Evolutionary conservation across 1,140 invertebrate genomes (phyloP), one percentile per base, ranked within the genome.

Genomic region (Eurosta solidaginis): DNA sequence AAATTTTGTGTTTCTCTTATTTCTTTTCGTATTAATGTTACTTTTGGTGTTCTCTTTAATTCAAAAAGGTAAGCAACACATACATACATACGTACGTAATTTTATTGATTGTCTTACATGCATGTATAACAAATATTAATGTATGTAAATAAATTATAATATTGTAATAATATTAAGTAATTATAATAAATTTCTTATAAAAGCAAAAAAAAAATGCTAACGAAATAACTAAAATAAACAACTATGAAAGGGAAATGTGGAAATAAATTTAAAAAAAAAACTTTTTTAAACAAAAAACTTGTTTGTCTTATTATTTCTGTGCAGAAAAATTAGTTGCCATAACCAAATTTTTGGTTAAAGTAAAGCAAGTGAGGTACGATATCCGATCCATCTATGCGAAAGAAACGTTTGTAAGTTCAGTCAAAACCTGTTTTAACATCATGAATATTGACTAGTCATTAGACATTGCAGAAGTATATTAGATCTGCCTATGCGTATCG

Each of bases 221-320:
- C 33, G 33, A 68, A 68, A 68, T 68, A 68, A 68, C 59, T 68
- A 68, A 40, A 17, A 20, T 40, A 29, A 68, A 29, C 20, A 68
- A 68, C 59, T 68, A 68, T 40, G 59, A 12, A 33, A 40, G 33
- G 9, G 33, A 68, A 40, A 10, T 68, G 59, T 68, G 59, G 59
- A 40, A 68, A 68, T 68, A 68, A 68, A 52, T 29, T 25, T 20
- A 20, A 27, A 7, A 54, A 25, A 68, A 68, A 68, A 1, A 68
- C 29, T 68, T 68, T 68, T 68, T 68, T 68, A 68, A 68, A 68
- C 59, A 29, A 68, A 68, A 68, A 68, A 68, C 36, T 12, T 6
- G 14, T 6, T 40, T 12, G 36, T 40, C 12, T 3, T 40, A 20
- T 40, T 40, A 20, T 1, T 1, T 68, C 3, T 9, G 12, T 2